Conservation (phyloP, 2,797 vertebrate genomes). For the Triplophysa bombifrons region DNA sequence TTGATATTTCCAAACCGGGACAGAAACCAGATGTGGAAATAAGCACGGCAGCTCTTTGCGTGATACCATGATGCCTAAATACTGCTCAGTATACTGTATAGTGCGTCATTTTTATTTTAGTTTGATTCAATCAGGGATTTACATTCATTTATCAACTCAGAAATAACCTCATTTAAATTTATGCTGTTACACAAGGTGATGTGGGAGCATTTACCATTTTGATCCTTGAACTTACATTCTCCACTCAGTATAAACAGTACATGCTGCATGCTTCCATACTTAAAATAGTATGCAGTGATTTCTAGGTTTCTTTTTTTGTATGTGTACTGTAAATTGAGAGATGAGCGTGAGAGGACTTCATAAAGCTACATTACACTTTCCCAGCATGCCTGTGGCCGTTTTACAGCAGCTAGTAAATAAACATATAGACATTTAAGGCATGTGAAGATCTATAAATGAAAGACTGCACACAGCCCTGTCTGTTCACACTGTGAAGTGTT, state of each 20-base stretch:
- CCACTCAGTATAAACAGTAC: too few species aligned
- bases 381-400: constrained; percentile 36
- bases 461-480: neutral
- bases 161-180: too few species aligned
- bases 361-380: constrained; percentile 7
- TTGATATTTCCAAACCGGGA: constrained; percentile 1
- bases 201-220: too few species aligned
- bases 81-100: neutral
- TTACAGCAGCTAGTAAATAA: constrained; percentile 34
- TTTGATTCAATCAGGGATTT: neutral
- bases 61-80: neutral
- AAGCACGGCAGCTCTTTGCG: neutral
- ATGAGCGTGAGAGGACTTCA: constrained; percentile 6
- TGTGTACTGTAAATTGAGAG: neutral
- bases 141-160: neutral
- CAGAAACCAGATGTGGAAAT: constrained; percentile 24
- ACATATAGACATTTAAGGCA: constrained; percentile 35
- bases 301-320: neutral
- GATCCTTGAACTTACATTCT: too few species aligned
- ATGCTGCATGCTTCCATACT: too few species aligned
- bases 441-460: constrained; percentile 40
- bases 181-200: too few species aligned
- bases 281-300: too few species aligned
- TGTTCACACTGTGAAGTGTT: constrained; percentile 16
- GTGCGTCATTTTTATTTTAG: too few species aligned